Evolutionary conservation across 2,888 invertebrate species (phyloP), one percentile per base, ranked within the genome.

Genomic region (Acrocyrtus sp.): DNA sequence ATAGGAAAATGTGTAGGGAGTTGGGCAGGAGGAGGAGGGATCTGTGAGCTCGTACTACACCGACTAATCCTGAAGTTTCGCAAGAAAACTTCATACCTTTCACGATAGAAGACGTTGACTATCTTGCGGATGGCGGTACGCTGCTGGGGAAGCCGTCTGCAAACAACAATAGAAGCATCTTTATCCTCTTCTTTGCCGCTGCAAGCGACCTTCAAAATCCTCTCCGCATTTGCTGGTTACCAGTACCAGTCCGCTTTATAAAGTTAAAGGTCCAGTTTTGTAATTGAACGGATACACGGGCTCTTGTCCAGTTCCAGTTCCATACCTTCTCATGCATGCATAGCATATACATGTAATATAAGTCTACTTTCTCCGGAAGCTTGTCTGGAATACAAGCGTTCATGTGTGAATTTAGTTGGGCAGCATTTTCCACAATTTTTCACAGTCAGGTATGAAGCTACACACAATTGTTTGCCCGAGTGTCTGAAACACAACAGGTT

Each of bases 61-160:
- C 19, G 45, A 45, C 45, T 45, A 17, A 17, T 45, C 8, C 19
- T 45, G 45, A 45, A 45, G 45, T 26, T n/a, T 6, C 45, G 5
- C n/a, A 27, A 24, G 56, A 70, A 45, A 60, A 61, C 53, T 72
- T 65, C 65, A 29, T 29, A 2, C 21, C 48, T 29, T 60, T 63
- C 66, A 66, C 72, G 66, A 45, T 72, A 72, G 72, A 72, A 66
- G 72, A 72, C 72, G 72, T 72, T 72, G 72, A 27, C 12, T 45
- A 60, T 66, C 60, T 19, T 26, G 27, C 15, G 6, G 10, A 22
- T 29, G 17, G 22, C 19, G 47, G 41, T n/a, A 58, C 58, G 63
- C n/a, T 51, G 51, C 27, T n/a, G 10, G 41, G 43, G 24, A 51
- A 39, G 19, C 21, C 39, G n/a, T 12, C 2, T 22, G 10, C 57